Evolutionary conservation across 2,797 vertebrate genomes (phyloP).

Genomic region (Hyperoplus lanceolatus): DNA sequence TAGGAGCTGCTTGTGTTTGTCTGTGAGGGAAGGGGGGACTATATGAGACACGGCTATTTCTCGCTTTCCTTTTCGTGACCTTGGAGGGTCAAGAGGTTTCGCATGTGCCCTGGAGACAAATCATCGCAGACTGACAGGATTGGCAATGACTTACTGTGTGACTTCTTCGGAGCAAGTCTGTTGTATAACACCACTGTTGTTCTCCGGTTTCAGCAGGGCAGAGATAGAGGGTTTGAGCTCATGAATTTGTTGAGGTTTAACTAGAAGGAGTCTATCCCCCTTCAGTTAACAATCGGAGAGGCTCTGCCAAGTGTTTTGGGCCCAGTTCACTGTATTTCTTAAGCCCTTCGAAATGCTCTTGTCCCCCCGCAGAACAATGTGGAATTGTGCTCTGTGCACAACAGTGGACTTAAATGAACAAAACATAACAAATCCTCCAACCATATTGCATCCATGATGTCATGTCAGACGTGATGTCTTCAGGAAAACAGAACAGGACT

Average conservation of each 20-base stretch:
- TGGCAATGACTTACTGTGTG: constrained; percentile 31
- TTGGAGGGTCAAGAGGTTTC: constrained; percentile 54
- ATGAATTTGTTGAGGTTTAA: constrained; percentile 20
- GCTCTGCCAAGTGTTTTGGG: constrained; percentile 71
- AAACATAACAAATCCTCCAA: constrained; percentile 71
- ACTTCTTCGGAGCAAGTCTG: constrained; percentile 25
- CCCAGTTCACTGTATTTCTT: constrained; percentile 65
- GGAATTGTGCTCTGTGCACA: constrained; percentile 72
- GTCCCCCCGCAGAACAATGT: constrained; percentile 71
- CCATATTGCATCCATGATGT: constrained; percentile 77
- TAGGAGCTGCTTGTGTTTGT: constrained; percentile 49
- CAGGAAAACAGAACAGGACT: constrained; percentile 63
- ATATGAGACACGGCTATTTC: constrained; percentile 51
- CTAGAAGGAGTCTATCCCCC: constrained; percentile 27
- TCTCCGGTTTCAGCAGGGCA: constrained; percentile 19
- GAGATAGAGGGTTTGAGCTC: not conserved
- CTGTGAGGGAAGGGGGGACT: constrained; percentile 21
- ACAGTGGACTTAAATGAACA: constrained; percentile 74
- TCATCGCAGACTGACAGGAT: constrained; percentile 52
- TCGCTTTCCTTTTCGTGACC: constrained; percentile 42
- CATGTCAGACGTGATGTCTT: constrained; percentile 73
- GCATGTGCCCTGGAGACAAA: constrained; percentile 49
- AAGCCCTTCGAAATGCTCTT: constrained; percentile 60
- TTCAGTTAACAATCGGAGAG: constrained; percentile 49
- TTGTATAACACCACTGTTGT: constrained; percentile 6